Evolutionary conservation across 2,797 vertebrate genomes (phyloP).

Genomic region (Tinamus major): DNA sequence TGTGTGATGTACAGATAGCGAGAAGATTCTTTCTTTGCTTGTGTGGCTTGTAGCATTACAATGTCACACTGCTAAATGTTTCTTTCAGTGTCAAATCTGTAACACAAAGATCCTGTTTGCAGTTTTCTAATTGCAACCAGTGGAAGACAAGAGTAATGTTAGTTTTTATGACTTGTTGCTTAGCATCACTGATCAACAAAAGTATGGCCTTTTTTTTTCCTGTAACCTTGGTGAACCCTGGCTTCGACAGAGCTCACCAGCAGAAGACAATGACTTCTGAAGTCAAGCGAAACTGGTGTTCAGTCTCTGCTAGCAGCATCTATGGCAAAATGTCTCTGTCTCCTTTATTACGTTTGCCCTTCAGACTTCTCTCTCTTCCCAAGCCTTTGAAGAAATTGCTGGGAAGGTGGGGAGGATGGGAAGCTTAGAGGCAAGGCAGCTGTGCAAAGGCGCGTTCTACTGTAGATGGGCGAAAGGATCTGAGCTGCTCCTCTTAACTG

Average conservation of each 20-base stretch:
- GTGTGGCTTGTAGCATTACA: not conserved
- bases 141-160: constrained; percentile 22
- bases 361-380: constrained; percentile 52
- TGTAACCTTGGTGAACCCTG: constrained; percentile 32
- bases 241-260: constrained; percentile 3
- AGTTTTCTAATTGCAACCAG: constrained; percentile 46
- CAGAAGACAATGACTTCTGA: constrained; percentile 6
- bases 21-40: not conserved
- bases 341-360: constrained; percentile 58
- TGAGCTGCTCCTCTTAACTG: not conserved
- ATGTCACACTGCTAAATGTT: not conserved
- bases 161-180: constrained; percentile 73
- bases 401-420: constrained; percentile 51
- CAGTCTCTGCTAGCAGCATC: not conserved
- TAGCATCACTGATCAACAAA: constrained; percentile 74
- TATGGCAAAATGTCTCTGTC: constrained; percentile 61
- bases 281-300: constrained; percentile 4
- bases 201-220: constrained; percentile 38
- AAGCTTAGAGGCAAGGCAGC: not conserved
- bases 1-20: fast-evolving
- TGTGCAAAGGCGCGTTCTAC: constrained; percentile 43
- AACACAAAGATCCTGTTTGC: constrained; percentile 24
- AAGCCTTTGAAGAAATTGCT: constrained; percentile 69
- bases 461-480: constrained; percentile 50
- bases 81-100: not conserved